phyloP scores from a whole-genome alignment of 2,113 vertebrate genomes.

The Phalacrocorax aristotelis region DNA sequence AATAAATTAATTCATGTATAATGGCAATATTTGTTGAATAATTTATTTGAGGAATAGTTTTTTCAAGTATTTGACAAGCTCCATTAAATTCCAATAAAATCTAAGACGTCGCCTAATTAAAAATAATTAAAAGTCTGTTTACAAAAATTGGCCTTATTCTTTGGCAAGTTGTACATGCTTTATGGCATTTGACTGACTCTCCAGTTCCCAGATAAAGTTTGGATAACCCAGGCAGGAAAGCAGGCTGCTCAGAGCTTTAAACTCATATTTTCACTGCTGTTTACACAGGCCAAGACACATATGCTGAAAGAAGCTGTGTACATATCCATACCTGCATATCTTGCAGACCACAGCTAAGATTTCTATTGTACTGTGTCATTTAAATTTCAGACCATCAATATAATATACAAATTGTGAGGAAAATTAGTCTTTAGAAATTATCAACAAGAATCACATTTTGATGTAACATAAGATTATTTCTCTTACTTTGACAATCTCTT shows the following conservation, averaged over 20 bases:
- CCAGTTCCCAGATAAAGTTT: not conserved
- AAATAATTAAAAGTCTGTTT: constrained; percentile 27
- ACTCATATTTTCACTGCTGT: not conserved
- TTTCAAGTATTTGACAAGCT: constrained; percentile 26
- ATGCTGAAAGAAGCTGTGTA: not conserved
- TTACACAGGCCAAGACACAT: not conserved
- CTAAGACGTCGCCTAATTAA: not conserved
- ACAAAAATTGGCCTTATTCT: constrained; percentile 15
- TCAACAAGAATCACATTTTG: not conserved
- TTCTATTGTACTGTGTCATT: not conserved
- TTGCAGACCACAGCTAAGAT: not conserved
- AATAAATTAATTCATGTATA: constrained; percentile 38
- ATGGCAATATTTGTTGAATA: constrained; percentile 31
- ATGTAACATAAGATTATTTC: not conserved
- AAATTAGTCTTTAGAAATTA: not conserved
- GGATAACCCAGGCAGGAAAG: not conserved
- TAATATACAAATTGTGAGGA: not conserved
- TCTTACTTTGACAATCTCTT: not conserved
- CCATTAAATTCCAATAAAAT: constrained; percentile 33
- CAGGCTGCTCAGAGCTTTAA: not conserved
- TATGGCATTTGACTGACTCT: not conserved
- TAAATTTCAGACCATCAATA: not conserved
- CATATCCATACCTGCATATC: not conserved
- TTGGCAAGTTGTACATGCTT: not conserved
- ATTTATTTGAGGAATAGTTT: constrained; percentile 31